Evolutionary conservation across 2,113 vertebrate genomes (phyloP), one percentile per base, ranked within the genome.

Genomic region (Catharus fuscescens): DNA sequence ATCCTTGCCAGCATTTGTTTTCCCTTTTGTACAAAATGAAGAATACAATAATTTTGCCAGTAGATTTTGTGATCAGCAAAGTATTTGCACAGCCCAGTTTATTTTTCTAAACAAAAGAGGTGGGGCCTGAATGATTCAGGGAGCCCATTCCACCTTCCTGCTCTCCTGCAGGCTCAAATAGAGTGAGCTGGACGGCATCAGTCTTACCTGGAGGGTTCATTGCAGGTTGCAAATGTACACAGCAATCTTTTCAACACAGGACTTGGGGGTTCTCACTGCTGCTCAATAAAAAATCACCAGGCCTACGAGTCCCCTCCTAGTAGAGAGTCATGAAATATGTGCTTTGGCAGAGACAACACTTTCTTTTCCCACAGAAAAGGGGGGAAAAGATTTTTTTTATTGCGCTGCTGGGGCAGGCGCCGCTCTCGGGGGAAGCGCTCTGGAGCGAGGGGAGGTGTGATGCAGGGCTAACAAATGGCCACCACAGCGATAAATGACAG

Each of bases 91-190:
- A 95, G 72, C 53, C 72, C 84, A 53, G 66, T 96, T 97, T 96
- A 67, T 92, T 97, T 98, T 97, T 96, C 95, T 97, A 97, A 98
- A 96, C 83, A 96, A 92, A 93, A 94, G 80, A 93, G 96, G 95
- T 93, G 94, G 94, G 93, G 73, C 86, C 93, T 86, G 78, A 93
- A 91, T 93, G 80, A 96, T 88, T 96, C 97, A 95, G 84, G 92
- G 65, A 92, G 88, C 20, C 42, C 77, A 80, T 95, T 94, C 47
- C 60, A 40, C 53, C 10, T 56, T 80, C 90, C 67, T 60, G 80
- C 45, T 80, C 53, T 92, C 77, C 71, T 91, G 32, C 40, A 48
- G 61, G 23, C 64, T 81, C 59, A 72, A n/a, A 61, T 60, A 56
- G 52, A 66, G 57, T 29, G 78, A 89, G 38, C 28, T 90, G 40